Base-by-base conservation (phyloP, 1,140 invertebrate species). In the Calliphora vicina region DNA sequence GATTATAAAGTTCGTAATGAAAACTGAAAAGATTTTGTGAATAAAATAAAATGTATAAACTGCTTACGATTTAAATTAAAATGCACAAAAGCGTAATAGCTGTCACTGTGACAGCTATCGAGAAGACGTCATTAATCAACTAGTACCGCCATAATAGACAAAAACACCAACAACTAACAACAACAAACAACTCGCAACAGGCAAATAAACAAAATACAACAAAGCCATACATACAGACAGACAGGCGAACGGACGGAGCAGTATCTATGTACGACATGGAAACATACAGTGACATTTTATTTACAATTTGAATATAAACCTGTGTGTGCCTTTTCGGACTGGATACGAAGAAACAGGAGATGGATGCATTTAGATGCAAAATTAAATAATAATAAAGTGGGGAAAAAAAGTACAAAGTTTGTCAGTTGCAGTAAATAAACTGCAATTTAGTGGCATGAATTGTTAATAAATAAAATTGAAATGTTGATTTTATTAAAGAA, bases 71-170 rank as follows among this genome's bases (percentile, higher is more conserved):
- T 78, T 78, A 78, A 78, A 78, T 78, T 78, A 45, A 78, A 78
- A 78, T 78, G 74, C 74, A 78, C 74, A 45, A 45, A 45, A 42
- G 35, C 74, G 42, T 78, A 78, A 78, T 78, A 78, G 74, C 74
- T 78, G 74, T 78, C 74, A 78, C 35, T 78, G 29, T 78, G 74
- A 78, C 74, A 78, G 35, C 42, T 13, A 78, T 43, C 45, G 74
- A 42, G 35, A 78, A 78, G 74, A 78, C 74, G 74, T 78, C 74
- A 78, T 78, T 45, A 78, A 78, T 78, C 74, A 78, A 78, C 74
- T 45, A 9, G 23, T 25, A 67, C 61, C 61, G 61, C 61, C 61
- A 67, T 67, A 67, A 67, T 67, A 67, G 61, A 67, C 61, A 25
- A 67, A 67, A 67, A 50, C 6, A 67, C 1, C 0, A 67, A 67